These are phyloP conservation scores for Diploptera punctata DNA, from an alignment of 2,888 invertebrate genomes.

Conservation along the genomic window DNA sequence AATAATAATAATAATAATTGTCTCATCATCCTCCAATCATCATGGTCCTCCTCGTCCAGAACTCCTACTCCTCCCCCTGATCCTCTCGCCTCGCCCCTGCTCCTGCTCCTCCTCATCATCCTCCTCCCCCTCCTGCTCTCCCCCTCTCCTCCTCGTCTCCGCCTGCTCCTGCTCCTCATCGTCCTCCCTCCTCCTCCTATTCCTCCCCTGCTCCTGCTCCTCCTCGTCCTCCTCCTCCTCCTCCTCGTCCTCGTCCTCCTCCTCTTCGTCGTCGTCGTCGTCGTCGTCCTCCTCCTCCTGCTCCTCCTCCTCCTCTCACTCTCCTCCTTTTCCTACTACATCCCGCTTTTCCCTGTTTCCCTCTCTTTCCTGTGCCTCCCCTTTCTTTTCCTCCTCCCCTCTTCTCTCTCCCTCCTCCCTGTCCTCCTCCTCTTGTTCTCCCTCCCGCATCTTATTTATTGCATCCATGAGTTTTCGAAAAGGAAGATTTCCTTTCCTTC, in stretches of 20 bases:
- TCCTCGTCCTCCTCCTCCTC: neutral
- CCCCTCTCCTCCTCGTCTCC: neutral
- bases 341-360: neutral
- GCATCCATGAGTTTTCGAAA: too few relatives aligned
- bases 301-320: neutral
- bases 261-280: neutral
- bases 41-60: too few relatives aligned
- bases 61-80: too few relatives aligned
- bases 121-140: neutral
- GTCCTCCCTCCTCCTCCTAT: neutral
- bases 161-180: neutral
- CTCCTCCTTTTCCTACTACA: neutral
- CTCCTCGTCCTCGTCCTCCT: neutral
- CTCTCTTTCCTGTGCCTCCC: neutral
- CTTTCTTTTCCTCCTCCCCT: neutral
- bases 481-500: too few relatives aligned
- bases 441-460: too few relatives aligned
- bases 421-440: neutral
- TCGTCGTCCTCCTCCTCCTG: neutral
- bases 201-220: neutral
- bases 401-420: neutral
- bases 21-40: too few relatives aligned
- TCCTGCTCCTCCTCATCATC: neutral
- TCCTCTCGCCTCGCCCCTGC: too few relatives aligned
- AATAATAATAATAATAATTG: too few relatives aligned